These are phyloP conservation scores for Tribolium castaneum DNA, from an alignment of 1,140 invertebrate genomes.

Conservation along the genomic window DNA sequence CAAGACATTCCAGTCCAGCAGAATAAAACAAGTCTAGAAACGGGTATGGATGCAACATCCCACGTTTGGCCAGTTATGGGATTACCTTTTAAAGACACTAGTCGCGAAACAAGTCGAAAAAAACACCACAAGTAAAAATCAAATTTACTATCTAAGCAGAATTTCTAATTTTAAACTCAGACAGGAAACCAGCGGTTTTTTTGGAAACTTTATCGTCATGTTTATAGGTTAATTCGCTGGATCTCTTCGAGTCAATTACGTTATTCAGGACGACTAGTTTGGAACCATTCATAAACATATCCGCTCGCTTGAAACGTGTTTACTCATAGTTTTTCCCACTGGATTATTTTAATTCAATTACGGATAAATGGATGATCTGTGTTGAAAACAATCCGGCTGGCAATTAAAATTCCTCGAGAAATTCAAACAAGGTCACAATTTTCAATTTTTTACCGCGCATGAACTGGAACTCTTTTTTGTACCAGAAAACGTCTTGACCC, in stretches of 20 bases:
- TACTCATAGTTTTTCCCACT: conserved; percentile 17
- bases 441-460: not conserved
- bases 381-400: conserved; percentile 10
- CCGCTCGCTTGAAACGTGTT: not conserved
- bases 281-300: conserved; percentile 26
- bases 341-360: conserved; percentile 21
- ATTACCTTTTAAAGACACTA: conserved; percentile 39
- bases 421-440: not conserved
- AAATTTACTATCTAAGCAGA: conserved; percentile 33
- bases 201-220: conserved; percentile 4
- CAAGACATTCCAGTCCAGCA: conserved; percentile 37
- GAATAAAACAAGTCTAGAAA: conserved; percentile 35
- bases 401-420: conserved; percentile 11
- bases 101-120: conserved; percentile 29
- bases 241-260: conserved; percentile 15
- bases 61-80: conserved; percentile 34
- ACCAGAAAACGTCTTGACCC: not conserved
- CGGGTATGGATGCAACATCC: conserved; percentile 39
- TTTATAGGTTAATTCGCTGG: conserved; percentile 25
- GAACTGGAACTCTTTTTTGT: conserved; percentile 11
- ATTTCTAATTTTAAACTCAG: conserved; percentile 27
- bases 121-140: conserved; percentile 13
- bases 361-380: conserved; percentile 9
- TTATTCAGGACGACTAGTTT: conserved; percentile 28
- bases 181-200: conserved; percentile 21